These are phyloP conservation scores for Strix aluco DNA, from an alignment of 2,113 vertebrate species.

Conservation along the genomic window DNA sequence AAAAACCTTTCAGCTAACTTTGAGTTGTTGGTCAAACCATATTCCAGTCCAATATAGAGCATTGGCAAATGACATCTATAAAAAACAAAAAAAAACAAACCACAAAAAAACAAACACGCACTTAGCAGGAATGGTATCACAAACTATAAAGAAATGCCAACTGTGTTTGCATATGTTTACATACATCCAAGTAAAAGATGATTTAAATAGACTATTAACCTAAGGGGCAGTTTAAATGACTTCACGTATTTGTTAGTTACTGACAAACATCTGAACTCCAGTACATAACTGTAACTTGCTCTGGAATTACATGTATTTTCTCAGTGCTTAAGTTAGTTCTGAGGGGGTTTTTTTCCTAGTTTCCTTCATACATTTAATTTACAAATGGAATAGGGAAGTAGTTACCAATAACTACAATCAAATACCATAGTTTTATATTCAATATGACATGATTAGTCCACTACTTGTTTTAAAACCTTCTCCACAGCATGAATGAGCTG, in stretches of 20 bases:
- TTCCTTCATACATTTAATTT: not conserved
- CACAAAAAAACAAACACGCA: not conserved
- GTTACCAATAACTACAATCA: not conserved
- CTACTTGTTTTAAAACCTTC: not conserved
- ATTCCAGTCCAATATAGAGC: conserved; percentile 98
- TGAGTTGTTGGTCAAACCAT: conserved; percentile 98
- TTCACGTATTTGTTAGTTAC: not conserved
- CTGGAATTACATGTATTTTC: not conserved
- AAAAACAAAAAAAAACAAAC: not conserved
- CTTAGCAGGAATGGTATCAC: not conserved
- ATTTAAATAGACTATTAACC: not conserved
- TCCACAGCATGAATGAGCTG: not conserved
- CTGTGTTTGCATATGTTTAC: not conserved
- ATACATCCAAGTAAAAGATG: not conserved
- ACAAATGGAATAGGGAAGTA: not conserved
- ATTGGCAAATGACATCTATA: conserved; percentile 94
- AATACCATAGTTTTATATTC: not conserved
- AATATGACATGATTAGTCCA: not conserved
- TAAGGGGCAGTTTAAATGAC: not conserved
- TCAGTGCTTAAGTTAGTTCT: not conserved
- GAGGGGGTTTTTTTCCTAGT: not conserved
- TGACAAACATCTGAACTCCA: not conserved
- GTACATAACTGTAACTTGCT: not conserved
- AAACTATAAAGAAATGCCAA: not conserved
- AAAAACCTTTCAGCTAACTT: conserved; percentile 98